These are phyloP conservation scores for Ormyrus rosae DNA, from an alignment of 2,888 invertebrate genomes.

Conservation along the genomic window DNA sequence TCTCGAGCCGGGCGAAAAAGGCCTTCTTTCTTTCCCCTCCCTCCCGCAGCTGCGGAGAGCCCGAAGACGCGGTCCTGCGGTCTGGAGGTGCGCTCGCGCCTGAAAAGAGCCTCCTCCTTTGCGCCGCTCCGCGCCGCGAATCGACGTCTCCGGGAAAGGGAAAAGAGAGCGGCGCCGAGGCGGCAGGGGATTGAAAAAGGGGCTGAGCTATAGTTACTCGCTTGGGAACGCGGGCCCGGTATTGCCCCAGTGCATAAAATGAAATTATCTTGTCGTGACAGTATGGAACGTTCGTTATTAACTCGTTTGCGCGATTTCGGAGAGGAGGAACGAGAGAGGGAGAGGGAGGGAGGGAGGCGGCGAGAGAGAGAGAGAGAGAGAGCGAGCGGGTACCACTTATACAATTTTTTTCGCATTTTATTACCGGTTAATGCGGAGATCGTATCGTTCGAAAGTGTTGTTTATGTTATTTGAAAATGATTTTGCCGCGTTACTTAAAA, in stretches of 20 bases:
- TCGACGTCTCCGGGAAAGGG: slow-evolving; percentile 40
- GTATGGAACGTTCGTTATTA: slow-evolving; percentile 66
- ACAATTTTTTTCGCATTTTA: slow-evolving; percentile 46
- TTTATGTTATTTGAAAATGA: slow-evolving; percentile 51
- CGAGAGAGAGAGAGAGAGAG: background rate
- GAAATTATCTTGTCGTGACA: slow-evolving; percentile 66
- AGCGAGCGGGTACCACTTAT: slow-evolving; percentile 19
- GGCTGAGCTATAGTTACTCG: slow-evolving; percentile 68
- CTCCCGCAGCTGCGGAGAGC: background rate
- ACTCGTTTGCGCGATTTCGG: slow-evolving; percentile 62
- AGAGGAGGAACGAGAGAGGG: slow-evolving; percentile 3
- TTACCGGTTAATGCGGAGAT: slow-evolving; percentile 32
- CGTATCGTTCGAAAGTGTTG: slow-evolving; percentile 48
- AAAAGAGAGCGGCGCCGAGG: slow-evolving; percentile 35
- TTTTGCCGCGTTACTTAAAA: slow-evolving; percentile 44
- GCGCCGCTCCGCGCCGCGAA: slow-evolving; percentile 44
- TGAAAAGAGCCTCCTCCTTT: slow-evolving; percentile 45
- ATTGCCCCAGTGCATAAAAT: slow-evolving; percentile 66
- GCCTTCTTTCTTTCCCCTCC: slow-evolving; percentile 18
- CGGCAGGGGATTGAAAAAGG: slow-evolving; percentile 68
- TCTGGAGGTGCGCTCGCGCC: slow-evolving; percentile 34
- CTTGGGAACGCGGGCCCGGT: slow-evolving; percentile 64
- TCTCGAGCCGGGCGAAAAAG: slow-evolving; percentile 12
- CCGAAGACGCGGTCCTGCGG: slow-evolving; percentile 22
- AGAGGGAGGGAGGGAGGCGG: slow-evolving; percentile 2